phyloP scores from a whole-genome alignment of 1,140 invertebrate species.

The Homarus americanus region DNA sequence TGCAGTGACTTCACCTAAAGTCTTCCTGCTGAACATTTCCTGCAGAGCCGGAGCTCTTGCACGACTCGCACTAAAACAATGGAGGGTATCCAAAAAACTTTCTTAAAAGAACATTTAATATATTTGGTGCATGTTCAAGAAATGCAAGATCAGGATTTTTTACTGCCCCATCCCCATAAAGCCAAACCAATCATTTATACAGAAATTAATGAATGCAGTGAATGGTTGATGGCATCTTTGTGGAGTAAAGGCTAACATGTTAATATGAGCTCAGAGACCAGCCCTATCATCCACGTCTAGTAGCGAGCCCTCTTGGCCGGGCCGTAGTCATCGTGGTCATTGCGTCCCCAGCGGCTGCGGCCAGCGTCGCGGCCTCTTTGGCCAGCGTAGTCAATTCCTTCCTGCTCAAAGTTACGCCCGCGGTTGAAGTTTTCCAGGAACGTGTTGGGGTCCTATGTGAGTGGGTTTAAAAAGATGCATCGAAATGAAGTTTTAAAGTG shows the following conservation, averaged over 20 bases:
- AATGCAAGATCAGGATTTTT: not conserved
- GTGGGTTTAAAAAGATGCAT: constrained; percentile 69
- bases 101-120: constrained; percentile 10
- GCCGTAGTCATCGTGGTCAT: constrained; percentile 72
- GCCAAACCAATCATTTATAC: constrained; percentile 8
- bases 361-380: constrained; percentile 67
- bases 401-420: constrained; percentile 71
- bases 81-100: constrained; percentile 29
- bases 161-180: constrained; percentile 2
- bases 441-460: constrained; percentile 72
- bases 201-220: not conserved
- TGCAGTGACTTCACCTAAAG: constrained; percentile 16
- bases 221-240: not conserved
- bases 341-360: constrained; percentile 68
- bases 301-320: constrained; percentile 72
- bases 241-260: not conserved
- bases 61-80: constrained; percentile 35
- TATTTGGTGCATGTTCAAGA: constrained; percentile 25
- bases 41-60: constrained; percentile 10
- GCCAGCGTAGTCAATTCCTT: constrained; percentile 65
- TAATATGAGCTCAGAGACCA: not conserved
- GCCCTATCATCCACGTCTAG: constrained; percentile 58
- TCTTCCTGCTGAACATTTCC: constrained; percentile 2
- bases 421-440: constrained; percentile 74
- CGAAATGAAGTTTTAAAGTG: constrained; percentile 60